Evolutionary conservation across 2,113 vertebrate species (phyloP).

Genomic region (Thalassarche chlororhynchos): DNA sequence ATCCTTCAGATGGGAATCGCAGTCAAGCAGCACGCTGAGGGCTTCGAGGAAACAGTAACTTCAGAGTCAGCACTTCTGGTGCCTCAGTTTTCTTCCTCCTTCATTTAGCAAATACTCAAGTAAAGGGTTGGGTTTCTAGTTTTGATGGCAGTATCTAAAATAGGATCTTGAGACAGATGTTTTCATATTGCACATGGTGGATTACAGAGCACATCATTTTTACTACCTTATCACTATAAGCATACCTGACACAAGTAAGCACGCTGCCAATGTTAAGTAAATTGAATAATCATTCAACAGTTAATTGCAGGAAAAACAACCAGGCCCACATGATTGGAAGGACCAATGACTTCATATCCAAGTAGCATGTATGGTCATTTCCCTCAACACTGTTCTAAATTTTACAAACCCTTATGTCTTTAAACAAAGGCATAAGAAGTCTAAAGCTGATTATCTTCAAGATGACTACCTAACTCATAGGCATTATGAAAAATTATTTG

Average conservation of each 20-base stretch:
- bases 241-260: not conserved
- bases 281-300: not conserved
- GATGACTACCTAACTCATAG: not conserved
- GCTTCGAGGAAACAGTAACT: not conserved
- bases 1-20: not conserved
- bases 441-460: not conserved
- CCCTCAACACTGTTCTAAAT: not conserved
- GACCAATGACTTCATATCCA: not conserved
- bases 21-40: not conserved
- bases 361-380: not conserved
- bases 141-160: not conserved
- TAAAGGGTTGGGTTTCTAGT: not conserved
- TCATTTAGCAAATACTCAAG: not conserved
- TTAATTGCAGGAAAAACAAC: not conserved
- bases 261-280: not conserved
- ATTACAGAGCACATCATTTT: not conserved
- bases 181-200: not conserved
- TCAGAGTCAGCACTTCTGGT: not conserved
- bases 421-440: rapidly evolving
- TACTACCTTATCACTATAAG: not conserved
- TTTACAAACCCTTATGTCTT: not conserved
- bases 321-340: rapidly evolving
- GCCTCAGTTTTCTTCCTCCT: not conserved
- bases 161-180: not conserved
- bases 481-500: not conserved